Evolutionary conservation across 1,140 invertebrate genomes (phyloP).

Genomic region (Drosophila pseudoobscura): DNA sequence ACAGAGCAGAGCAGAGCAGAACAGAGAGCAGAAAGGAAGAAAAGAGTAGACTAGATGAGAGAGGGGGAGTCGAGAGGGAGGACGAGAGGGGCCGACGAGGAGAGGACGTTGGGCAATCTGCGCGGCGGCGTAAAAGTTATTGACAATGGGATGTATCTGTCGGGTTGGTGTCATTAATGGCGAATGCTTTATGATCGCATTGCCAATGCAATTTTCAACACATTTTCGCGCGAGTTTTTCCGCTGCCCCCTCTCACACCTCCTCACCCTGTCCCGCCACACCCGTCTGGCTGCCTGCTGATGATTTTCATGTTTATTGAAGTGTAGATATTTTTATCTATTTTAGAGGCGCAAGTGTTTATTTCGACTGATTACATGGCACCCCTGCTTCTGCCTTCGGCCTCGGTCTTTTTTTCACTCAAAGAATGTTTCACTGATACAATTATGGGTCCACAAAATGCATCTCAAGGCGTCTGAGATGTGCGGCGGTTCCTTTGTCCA

Average conservation of each 20-base stretch:
- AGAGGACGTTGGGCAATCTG: slow-evolving; percentile 59
- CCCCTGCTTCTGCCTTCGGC: slow-evolving; percentile 1
- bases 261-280: too few relatives aligned
- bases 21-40: not conserved
- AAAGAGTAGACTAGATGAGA: too few relatives aligned
- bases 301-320: slow-evolving; percentile 83
- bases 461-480: slow-evolving; percentile 40
- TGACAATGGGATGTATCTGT: slow-evolving; percentile 83
- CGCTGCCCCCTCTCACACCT: not conserved
- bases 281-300: slow-evolving; percentile 34
- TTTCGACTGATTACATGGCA: slow-evolving; percentile 74
- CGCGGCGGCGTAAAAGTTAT: slow-evolving; percentile 79
- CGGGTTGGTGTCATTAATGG: slow-evolving; percentile 81
- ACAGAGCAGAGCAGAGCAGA: not conserved
- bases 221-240: slow-evolving; percentile 65
- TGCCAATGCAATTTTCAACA: slow-evolving; percentile 81
- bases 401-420: slow-evolving; percentile 18
- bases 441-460: slow-evolving; percentile 52
- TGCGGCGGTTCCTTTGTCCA: slow-evolving; percentile 22
- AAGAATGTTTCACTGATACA: slow-evolving; percentile 65
- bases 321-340: slow-evolving; percentile 82
- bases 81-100: not conserved
- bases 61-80: not conserved
- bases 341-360: slow-evolving; percentile 80
- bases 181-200: slow-evolving; percentile 83